phyloP scores from a whole-genome alignment of 2,113 vertebrate genomes.

The Ceuthmochares aereus region DNA sequence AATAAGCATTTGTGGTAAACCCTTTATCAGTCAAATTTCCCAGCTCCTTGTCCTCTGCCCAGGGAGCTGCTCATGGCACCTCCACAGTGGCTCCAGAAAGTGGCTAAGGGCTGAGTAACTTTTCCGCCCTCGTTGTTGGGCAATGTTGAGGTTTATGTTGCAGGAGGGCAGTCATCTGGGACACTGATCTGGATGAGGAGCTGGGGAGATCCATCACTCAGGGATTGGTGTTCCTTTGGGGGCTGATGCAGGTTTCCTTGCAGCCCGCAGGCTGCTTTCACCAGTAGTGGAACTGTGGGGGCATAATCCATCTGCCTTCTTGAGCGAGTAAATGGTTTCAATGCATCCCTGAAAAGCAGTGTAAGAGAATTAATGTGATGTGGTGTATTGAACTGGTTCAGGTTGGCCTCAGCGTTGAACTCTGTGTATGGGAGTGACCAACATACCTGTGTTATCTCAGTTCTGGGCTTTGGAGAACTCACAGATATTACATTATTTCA shows the following conservation, averaged over 20 bases:
- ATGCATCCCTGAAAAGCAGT: accelerated
- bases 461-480: not conserved
- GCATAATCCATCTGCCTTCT: not conserved
- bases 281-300: accelerated
- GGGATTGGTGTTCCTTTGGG: not conserved
- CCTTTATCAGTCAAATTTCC: not conserved
- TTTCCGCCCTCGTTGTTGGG: not conserved
- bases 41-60: not conserved
- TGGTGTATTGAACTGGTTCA: not conserved
- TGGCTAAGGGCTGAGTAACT: not conserved
- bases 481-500: not conserved
- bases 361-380: not conserved
- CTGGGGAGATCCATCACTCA: accelerated
- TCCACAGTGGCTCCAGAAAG: accelerated
- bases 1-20: not conserved
- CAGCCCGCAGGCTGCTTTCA: not conserved
- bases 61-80: accelerated
- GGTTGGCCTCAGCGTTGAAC: not conserved
- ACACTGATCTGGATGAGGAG: not conserved
- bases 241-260: not conserved
- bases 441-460: not conserved
- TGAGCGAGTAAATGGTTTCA: not conserved
- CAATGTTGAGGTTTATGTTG: not conserved
- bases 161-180: accelerated
- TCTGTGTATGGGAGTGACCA: accelerated